These are phyloP conservation scores for Zeuzera pyrina DNA, from an alignment of 2,888 invertebrate species.

Conservation along the genomic window DNA sequence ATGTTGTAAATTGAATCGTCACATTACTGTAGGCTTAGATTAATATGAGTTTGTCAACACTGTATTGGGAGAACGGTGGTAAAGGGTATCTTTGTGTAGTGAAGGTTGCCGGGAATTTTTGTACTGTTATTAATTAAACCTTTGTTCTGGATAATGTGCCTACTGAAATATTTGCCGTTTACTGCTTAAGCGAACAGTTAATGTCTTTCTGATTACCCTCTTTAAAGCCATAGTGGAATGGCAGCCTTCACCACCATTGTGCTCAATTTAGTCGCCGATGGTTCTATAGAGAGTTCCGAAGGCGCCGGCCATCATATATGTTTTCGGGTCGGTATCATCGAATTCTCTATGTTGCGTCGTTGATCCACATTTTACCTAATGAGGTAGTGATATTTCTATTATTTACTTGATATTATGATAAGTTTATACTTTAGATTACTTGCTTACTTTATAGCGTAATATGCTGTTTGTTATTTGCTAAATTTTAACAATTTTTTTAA, in stretches of 20 bases:
- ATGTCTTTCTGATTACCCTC: no score
- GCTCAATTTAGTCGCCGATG: no score
- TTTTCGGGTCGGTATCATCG: constrained; percentile 68
- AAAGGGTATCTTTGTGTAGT: neutral
- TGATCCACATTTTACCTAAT: constrained; percentile 21
- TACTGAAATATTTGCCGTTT: no score
- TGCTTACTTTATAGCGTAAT: no score
- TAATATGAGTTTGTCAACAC: constrained; percentile 25
- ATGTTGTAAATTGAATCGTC: constrained; percentile 1
- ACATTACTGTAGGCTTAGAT: constrained; percentile 3
- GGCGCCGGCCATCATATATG: constrained; percentile 69
- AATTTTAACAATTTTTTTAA: constrained; percentile 66
- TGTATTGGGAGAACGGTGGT: constrained; percentile 41
- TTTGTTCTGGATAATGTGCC: no score
- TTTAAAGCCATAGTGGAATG: no score
- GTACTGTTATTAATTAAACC: no score
- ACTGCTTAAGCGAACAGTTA: no score
- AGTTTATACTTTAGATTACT: constrained; percentile 40
- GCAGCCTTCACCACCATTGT: no score
- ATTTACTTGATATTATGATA: constrained; percentile 59
- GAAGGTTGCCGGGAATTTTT: neutral
- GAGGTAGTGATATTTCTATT: constrained; percentile 58
- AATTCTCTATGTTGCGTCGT: constrained; percentile 46
- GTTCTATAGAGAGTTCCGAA: constrained; percentile 34
- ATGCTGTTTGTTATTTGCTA: constrained; percentile 63